Percentiles rank a stretch among this genome's conserved stretches.
Conservation (phyloP, 1,140 invertebrate genomes). For the Pseudomyrmex flavicornis region DNA sequence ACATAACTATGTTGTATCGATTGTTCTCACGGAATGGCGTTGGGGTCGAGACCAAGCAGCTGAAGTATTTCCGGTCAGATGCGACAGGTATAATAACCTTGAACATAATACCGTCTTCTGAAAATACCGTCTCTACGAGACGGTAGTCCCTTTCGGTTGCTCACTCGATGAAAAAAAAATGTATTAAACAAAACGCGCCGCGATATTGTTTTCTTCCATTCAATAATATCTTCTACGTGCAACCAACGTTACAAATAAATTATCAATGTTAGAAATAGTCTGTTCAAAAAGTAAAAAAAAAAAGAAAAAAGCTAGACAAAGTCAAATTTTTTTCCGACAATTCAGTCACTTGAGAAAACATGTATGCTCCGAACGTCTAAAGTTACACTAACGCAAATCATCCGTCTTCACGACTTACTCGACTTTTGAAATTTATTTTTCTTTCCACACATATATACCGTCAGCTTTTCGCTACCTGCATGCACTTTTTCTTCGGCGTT, state of each 20-base stretch:
- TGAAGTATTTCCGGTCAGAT: slow-evolving; percentile 70
- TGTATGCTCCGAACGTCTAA: background rate
- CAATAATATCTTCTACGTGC: too few relatives aligned
- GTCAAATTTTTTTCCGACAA: too few relatives aligned
- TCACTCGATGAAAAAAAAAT: too few relatives aligned
- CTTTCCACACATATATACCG: background rate
- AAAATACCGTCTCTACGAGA: slow-evolving; percentile 37
- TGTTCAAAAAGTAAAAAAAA: too few relatives aligned
- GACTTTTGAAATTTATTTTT: slow-evolving; percentile 18
- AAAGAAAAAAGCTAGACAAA: background rate
- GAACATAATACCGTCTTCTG: slow-evolving; percentile 58
- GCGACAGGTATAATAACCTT: slow-evolving; percentile 55
- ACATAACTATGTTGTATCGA: slow-evolving; percentile 18
- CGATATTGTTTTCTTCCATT: too few relatives aligned
- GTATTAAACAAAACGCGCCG: too few relatives aligned
- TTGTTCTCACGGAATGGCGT: slow-evolving; percentile 57
- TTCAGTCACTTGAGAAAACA: too few relatives aligned
- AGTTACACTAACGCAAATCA: background rate
- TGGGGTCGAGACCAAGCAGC: slow-evolving; percentile 50
- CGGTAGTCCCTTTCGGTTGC: background rate
- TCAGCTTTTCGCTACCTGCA: background rate
- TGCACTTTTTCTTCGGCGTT: background rate
- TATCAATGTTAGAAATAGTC: too few relatives aligned
- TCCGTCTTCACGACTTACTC: background rate
- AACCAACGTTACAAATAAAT: too few relatives aligned